Percentiles rank a stretch among this genome's conserved stretches.
These are phyloP conservation scores for Progne subis DNA, from an alignment of 2,113 vertebrate species.

Conservation along the genomic window DNA sequence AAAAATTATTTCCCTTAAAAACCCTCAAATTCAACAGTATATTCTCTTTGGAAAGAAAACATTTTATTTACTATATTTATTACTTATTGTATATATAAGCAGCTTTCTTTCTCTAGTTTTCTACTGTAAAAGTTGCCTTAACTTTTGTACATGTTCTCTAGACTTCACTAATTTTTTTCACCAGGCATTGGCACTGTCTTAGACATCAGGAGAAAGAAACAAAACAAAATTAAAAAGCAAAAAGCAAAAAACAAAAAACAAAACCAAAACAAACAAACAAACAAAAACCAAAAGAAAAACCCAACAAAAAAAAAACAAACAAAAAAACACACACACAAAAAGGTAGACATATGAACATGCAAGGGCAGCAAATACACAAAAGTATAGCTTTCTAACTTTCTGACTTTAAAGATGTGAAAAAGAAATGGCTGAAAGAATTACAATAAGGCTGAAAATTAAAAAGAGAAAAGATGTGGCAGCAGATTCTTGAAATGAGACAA, in stretches of 20 bases:
- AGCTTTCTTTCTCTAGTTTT: neutral
- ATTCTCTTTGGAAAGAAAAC: neutral
- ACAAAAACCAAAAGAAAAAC: no score
- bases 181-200: neutral
- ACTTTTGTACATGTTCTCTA: neutral
- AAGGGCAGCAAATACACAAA: neutral
- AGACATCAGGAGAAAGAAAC: neutral
- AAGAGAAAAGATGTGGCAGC: conserved; percentile 3
- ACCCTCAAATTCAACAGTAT: neutral
- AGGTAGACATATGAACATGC: neutral
- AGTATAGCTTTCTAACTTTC: neutral
- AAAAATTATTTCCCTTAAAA: neutral
- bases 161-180: neutral
- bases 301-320: no score
- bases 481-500: neutral
- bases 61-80: neutral
- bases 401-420: neutral
- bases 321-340: neutral
- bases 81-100: neutral
- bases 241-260: neutral
- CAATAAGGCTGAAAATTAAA: neutral
- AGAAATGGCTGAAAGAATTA: neutral
- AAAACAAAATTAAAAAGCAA: neutral
- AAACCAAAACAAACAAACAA: no score
- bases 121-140: neutral